Conservation (phyloP, 1,140 invertebrate species). For the Drosophila pallidifrons region DNA sequence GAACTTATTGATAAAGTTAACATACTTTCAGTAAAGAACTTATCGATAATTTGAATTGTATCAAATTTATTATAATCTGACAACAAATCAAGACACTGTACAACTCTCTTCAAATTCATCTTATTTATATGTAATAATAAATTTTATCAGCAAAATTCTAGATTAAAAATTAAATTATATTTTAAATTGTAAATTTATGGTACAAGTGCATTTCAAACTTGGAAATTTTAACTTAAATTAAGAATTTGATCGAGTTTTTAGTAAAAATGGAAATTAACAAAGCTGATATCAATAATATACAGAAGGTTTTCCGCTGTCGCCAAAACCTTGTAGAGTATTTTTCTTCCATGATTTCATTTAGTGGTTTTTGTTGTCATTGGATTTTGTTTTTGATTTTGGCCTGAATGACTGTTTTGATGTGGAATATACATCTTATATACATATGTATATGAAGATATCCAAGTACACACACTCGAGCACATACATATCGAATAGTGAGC, state of each 20-base stretch:
- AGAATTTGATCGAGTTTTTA: not conserved
- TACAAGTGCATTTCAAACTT: no score
- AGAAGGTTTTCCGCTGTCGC: not conserved
- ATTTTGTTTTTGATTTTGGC: slow-evolving; percentile 53
- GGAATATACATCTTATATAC: slow-evolving; percentile 25
- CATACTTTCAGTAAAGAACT: no score
- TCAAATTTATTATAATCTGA: no score
- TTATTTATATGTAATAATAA: no score
- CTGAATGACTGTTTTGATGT: slow-evolving; percentile 35
- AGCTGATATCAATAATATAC: not conserved
- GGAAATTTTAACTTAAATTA: not conserved
- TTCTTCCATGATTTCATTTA: slow-evolving; percentile 34
- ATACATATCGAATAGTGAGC: not conserved
- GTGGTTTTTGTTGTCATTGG: slow-evolving; percentile 60
- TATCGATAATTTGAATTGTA: no score
- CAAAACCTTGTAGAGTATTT: slow-evolving; percentile 28
- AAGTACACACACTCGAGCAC: not conserved
- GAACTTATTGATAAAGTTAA: no score
- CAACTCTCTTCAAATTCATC: no score
- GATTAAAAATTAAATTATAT: no score
- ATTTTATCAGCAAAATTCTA: no score
- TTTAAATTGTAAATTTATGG: no score
- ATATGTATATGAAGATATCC: slow-evolving; percentile 23
- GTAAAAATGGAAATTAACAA: not conserved
- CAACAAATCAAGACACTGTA: no score